Percentiles rank a stretch among this genome's conserved stretches.
phyloP scores from a whole-genome alignment of 2,888 invertebrate genomes.

The Danaus chrysippus region DNA sequence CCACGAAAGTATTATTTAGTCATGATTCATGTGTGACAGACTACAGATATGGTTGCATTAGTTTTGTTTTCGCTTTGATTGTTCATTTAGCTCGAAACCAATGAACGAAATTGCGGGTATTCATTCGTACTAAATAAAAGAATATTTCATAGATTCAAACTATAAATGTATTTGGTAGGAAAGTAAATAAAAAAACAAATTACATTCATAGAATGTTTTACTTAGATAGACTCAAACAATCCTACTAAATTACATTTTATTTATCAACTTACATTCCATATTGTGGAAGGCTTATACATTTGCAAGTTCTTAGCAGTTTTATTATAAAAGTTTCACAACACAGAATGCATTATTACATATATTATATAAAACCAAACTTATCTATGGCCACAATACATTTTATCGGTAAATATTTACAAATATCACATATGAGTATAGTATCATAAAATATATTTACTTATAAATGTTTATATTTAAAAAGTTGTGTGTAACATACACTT shows the following conservation, averaged over 20 bases:
- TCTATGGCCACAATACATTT: conserved; percentile 63
- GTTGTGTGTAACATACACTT: conserved; percentile 26
- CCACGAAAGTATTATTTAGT: too few species aligned
- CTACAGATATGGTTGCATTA: too few species aligned
- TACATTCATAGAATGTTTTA: conserved; percentile 77
- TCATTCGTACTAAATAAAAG: neutral
- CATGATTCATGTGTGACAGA: too few species aligned
- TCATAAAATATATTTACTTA: conserved; percentile 29
- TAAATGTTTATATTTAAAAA: conserved; percentile 20
- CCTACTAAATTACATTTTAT: conserved; percentile 54
- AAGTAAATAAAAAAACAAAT: conserved; percentile 45
- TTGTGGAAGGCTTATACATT: conserved; percentile 11
- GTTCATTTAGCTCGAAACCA: too few species aligned
- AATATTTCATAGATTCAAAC: neutral
- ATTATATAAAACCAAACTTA: conserved; percentile 39
- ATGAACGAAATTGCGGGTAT: too few species aligned
- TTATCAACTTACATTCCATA: conserved; percentile 47
- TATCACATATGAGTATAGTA: conserved; percentile 67
- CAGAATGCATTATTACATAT: conserved; percentile 32
- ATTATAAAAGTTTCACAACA: conserved; percentile 20
- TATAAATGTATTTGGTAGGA: neutral
- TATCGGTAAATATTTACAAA: conserved; percentile 67
- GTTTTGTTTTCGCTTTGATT: too few species aligned
- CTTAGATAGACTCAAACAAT: conserved; percentile 64
- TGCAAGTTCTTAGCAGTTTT: conserved; percentile 1